These are phyloP conservation scores for Neuroterus valhalla DNA, from an alignment of 1,140 invertebrate genomes.

Conservation along the genomic window DNA sequence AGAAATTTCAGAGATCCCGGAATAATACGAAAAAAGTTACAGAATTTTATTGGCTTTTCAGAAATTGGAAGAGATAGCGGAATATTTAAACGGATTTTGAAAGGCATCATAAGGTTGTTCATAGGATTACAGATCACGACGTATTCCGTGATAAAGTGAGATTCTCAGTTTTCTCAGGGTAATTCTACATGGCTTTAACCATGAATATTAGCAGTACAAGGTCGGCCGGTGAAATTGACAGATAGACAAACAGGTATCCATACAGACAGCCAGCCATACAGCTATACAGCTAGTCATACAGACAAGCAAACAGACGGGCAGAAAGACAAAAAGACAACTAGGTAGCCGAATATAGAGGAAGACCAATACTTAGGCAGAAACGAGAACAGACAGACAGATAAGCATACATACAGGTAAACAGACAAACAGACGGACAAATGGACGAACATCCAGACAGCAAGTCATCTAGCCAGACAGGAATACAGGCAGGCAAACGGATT, in stretches of 20 bases:
- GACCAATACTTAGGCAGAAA: conserved; percentile 42
- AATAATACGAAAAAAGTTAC: too few relatives aligned
- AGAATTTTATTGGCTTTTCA: too few relatives aligned
- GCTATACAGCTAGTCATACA: conserved; percentile 39
- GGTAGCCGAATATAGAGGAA: conserved; percentile 16
- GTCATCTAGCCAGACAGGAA: conserved; percentile 45
- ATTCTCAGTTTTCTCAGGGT: too few relatives aligned
- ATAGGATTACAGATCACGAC: too few relatives aligned
- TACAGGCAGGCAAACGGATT: conserved; percentile 46
- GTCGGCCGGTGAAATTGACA: too few relatives aligned
- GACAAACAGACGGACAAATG: conserved; percentile 47
- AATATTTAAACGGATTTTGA: too few relatives aligned
- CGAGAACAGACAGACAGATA: conserved; percentile 45
- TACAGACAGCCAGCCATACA: conserved; percentile 38
- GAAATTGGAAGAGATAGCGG: too few relatives aligned
- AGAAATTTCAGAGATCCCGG: too few relatives aligned
- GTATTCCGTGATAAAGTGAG: too few relatives aligned
- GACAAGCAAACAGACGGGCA: conserved; percentile 46
- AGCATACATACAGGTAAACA: conserved; percentile 44
- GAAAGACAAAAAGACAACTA: conserved; percentile 39
- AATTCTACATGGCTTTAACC: too few relatives aligned
- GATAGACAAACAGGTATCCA: neutral
- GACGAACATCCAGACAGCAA: conserved; percentile 42
- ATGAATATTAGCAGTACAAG: too few relatives aligned
- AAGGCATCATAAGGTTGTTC: too few relatives aligned